phyloP scores from a whole-genome alignment of 2,888 invertebrate species.

The Drosophila paracracens region DNA sequence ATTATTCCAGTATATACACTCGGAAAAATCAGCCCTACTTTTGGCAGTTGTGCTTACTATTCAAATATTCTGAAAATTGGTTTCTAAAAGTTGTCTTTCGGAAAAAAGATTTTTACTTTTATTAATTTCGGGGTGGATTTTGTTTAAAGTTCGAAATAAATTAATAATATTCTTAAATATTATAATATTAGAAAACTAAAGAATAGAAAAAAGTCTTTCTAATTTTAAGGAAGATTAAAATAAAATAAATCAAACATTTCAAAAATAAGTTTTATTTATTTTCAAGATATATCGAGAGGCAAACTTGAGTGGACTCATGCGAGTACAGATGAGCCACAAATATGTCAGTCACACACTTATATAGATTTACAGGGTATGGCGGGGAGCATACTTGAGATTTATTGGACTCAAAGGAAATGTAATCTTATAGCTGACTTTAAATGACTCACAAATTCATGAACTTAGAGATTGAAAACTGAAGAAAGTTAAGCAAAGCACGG shows the following conservation, averaged over 20 bases:
- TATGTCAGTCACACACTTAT: background rate
- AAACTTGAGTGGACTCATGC: background rate
- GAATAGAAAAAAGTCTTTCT: background rate
- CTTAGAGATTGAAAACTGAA: slow-evolving; percentile 7
- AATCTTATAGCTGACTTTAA: slow-evolving; percentile 27
- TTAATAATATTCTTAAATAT: no score
- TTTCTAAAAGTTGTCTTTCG: background rate
- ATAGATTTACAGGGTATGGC: slow-evolving; percentile 1
- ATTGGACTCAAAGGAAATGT: slow-evolving; percentile 21
- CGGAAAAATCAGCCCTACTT: background rate
- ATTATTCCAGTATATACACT: background rate
- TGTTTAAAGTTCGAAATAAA: background rate
- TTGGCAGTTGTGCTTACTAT: background rate
- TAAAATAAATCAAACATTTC: background rate
- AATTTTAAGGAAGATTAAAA: background rate
- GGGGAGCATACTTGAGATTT: background rate
- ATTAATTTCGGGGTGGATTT: background rate
- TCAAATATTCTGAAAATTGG: background rate
- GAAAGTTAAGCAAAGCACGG: slow-evolving; percentile 6
- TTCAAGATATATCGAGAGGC: rapidly evolving
- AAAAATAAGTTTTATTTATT: background rate
- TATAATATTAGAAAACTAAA: no score
- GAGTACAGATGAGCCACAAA: background rate
- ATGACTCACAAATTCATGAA: slow-evolving; percentile 24
- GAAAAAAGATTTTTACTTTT: background rate